Conservation (phyloP, 2,113 vertebrate genomes). For the Leucoraja erinaceus region DNA sequence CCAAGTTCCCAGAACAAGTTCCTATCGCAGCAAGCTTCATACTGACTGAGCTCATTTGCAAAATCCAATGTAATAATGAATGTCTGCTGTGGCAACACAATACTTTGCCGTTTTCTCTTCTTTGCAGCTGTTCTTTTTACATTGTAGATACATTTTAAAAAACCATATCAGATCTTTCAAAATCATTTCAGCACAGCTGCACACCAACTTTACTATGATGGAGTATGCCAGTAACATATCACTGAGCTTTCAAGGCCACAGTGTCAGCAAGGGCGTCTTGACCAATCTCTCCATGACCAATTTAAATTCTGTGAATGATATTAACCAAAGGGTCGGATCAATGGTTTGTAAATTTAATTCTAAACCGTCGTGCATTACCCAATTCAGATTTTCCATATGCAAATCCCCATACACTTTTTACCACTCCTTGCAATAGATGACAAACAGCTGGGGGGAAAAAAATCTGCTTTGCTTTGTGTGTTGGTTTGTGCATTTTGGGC, state of each 20-base stretch:
- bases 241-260: slow-evolving; percentile 29
- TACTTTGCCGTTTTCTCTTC: neutral
- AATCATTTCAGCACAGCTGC: slow-evolving; percentile 29
- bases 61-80: slow-evolving; percentile 28
- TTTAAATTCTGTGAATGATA: slow-evolving; percentile 40
- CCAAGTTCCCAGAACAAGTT: neutral
- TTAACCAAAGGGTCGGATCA: slow-evolving; percentile 25
- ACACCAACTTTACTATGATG: slow-evolving; percentile 3
- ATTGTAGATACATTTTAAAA: neutral
- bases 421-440: slow-evolving; percentile 2
- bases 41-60: neutral
- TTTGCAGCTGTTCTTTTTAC: slow-evolving; percentile 36
- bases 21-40: neutral
- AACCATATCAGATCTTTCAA: slow-evolving; percentile 24
- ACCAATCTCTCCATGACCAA: neutral
- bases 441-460: slow-evolving; percentile 14
- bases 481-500: slow-evolving; percentile 12
- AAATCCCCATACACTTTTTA: slow-evolving; percentile 20
- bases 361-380: slow-evolving; percentile 44
- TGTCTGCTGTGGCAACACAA: neutral
- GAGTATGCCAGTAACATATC: slow-evolving; percentile 35
- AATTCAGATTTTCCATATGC: neutral
- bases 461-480: neutral
- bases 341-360: slow-evolving; percentile 26
- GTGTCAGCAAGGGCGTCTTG: neutral